Evolutionary conservation across 2,113 vertebrate species (phyloP), one percentile per base, ranked within the genome.

Genomic region (Elanus axillaris): DNA sequence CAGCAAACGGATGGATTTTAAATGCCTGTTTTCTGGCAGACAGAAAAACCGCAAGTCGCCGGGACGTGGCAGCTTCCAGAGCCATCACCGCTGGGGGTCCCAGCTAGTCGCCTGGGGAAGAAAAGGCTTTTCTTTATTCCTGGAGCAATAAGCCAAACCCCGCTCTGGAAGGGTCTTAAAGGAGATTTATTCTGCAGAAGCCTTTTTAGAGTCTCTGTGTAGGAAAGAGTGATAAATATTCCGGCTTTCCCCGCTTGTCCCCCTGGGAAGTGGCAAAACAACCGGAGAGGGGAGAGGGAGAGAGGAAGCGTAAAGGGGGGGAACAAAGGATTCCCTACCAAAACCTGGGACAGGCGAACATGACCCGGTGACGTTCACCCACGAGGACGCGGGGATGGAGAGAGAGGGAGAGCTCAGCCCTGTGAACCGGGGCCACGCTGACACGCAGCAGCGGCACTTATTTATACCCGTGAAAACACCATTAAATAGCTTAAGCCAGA

Each of bases 381-480:
- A 7, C 0, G 1, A 62, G 47, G 58, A 38, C 0, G 8, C 2
- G 4, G 60, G 69, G 47, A 27, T 0, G 13, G 26, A 34, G 19
- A 16, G 26, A 34, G 19, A 16, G 31, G 62, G 43, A 64, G 40
- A 48, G n/a, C 64, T 67, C 40, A 5, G 6, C 63, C 32, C 31
- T 7, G 4, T 9, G 6, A 34, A 19, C 2, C 0, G 2, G 0
- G 25, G 1, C 10, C 25, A 1, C 3, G 13, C 81, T 13, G 11
- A 1, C n/a, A 7, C 4, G 0, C 22, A 23, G 52, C 16, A 21
- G 16, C 58, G 21, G 29, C 13, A 13, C 58, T 74, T 15, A 15
- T 3, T 66, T 23, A 47, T 6, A 55, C 29, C 43, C 4, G 1
- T 17, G 21, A 68, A 88, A 86, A 60, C 13, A 40, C 4, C 29